Conservation (phyloP, 2,888 invertebrate species). For the Plutella xylostella region DNA sequence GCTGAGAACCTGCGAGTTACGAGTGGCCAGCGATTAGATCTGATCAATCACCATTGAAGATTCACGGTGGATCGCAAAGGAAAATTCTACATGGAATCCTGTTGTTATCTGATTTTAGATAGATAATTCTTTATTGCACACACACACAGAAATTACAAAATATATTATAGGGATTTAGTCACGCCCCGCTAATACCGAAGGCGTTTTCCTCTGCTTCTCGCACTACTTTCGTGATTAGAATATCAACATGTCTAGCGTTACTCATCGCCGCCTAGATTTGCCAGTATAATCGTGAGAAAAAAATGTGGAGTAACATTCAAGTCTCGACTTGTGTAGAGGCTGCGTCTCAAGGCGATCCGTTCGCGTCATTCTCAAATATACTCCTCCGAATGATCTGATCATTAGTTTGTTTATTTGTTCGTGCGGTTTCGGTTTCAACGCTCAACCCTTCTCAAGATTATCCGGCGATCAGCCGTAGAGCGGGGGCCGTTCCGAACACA, state of each 20-base stretch:
- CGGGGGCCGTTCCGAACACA: constrained; percentile 32
- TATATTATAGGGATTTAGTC: too few species aligned
- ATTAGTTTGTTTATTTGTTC: constrained; percentile 46
- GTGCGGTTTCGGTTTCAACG: constrained; percentile 57
- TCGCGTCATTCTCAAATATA: constrained; percentile 41
- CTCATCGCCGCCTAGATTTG: constrained; percentile 38
- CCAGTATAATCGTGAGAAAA: constrained; percentile 38
- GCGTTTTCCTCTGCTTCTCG: constrained; percentile 33
- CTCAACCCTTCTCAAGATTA: constrained; percentile 57
- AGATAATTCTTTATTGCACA: too few species aligned
- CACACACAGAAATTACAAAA: too few species aligned
- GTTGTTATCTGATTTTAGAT: constrained; percentile 19
- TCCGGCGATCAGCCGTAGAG: constrained; percentile 45
- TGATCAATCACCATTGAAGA: constrained; percentile 10
- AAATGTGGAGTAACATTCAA: constrained; percentile 33
- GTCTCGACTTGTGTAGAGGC: constrained; percentile 47
- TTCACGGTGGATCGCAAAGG: too few species aligned
- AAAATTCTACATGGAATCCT: constrained; percentile 16
- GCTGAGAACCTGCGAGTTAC: too few species aligned
- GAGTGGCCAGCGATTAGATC: constrained; percentile 6
- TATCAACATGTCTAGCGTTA: constrained; percentile 29
- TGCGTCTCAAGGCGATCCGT: constrained; percentile 22
- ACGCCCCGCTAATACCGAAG: too few species aligned
- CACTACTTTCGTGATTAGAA: constrained; percentile 28
- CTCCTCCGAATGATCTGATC: constrained; percentile 50